Percentiles rank a stretch among this genome's conserved stretches.
Evolutionary conservation across 2,113 vertebrate genomes (phyloP).

Genomic region (Catharus fuscescens): DNA sequence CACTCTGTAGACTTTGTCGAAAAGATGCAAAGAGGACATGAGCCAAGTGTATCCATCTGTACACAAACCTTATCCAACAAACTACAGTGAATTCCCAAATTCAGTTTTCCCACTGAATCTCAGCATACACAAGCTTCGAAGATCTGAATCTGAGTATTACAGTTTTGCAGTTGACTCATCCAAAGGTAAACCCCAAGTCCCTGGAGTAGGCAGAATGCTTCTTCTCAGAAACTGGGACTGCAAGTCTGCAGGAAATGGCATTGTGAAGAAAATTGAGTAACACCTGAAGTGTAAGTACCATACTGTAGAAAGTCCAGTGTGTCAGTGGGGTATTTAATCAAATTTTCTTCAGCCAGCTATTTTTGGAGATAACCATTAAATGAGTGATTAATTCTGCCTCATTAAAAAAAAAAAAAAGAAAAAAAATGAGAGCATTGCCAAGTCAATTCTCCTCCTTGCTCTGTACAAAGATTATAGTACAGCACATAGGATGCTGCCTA

Average conservation of each 20-base stretch:
- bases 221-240: background rate
- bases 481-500: background rate
- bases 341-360: background rate
- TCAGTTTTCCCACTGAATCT: background rate
- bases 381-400: background rate
- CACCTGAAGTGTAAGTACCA: background rate
- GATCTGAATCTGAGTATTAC: background rate
- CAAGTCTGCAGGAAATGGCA: background rate
- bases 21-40: background rate
- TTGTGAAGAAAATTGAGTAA: background rate
- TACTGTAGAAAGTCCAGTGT: background rate
- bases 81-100: background rate
- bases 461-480: background rate
- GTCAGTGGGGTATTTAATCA: background rate
- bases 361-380: background rate
- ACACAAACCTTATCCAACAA: background rate
- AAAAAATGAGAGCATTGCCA: background rate
- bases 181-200: background rate
- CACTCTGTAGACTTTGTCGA: background rate
- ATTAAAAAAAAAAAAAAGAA: background rate
- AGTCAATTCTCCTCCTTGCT: background rate
- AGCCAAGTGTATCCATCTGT: background rate
- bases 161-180: background rate
- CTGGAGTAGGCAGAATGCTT: background rate
- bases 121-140: background rate